Evolutionary conservation across 1,140 invertebrate genomes (phyloP), one percentile per base, ranked within the genome.

Genomic region (Acromyrmex heyeri): DNA sequence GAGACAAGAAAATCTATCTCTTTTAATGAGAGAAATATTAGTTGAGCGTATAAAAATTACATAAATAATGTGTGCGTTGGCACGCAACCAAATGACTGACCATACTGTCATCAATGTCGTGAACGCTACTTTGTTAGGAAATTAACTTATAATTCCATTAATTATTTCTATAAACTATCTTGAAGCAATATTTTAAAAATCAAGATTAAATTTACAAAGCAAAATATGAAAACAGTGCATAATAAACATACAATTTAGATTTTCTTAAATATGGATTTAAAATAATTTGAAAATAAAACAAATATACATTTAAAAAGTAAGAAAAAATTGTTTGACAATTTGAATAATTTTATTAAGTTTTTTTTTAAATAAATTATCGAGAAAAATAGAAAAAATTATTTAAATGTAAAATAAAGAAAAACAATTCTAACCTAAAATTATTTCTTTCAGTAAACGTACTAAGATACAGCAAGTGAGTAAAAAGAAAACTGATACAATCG

Each of bases 1-100:
- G 2, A 10, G 38, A 55, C 0, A 61, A 8, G 3, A 21, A 24
- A 12, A 12, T 61, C 57, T 2, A 61, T 61, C n/a, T 18, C n/a
- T 18, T 38, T 38, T 21, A 4, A 12, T 16, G 67, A 14, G 0
- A 34, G 1, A 21, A 72, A 27, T 73, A 14, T 14, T 77, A 38
- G 61, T 50, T 10, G 38, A 44, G 34, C 34, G 34, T 38, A 38
- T 38, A 44, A 34, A 1, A 64, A n/a, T 38, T 61, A 48, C 27
- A 30, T 55, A 44, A 73, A 86, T 73, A 27, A 64, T 38, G 16
- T 69, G n/a, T 67, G 24, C 27, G 21, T 53, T 87, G 83, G 75
- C 85, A 59, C 21, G 30, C 50, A 76, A 57, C 44, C 87, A 88
- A 8, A 34, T 44, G 61, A 77, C 34, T 61, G 77, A 61, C 61